Conservation (phyloP, 2,113 vertebrate genomes). For the Nannobrachium achirus region DNA sequence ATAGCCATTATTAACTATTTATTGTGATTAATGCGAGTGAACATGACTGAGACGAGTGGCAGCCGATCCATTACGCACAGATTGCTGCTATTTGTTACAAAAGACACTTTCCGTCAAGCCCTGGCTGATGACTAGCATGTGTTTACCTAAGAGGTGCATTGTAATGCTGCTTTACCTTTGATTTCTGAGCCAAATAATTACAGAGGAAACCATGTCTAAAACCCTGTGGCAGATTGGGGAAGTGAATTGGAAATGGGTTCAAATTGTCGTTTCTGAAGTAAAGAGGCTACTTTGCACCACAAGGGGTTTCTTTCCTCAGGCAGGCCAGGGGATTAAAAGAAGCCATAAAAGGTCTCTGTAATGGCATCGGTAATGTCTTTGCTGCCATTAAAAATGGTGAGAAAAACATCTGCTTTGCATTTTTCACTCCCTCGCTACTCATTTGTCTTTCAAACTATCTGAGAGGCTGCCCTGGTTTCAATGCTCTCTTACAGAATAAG, state of each 20-base stretch:
- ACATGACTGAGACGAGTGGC: slow-evolving; percentile 33
- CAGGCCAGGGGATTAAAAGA: slow-evolving; percentile 89
- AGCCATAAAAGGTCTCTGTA: slow-evolving; percentile 95
- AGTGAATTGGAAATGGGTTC: slow-evolving; percentile 92
- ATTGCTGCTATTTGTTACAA: slow-evolving; percentile 27
- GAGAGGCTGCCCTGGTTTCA: slow-evolving; percentile 59
- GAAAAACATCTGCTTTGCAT: slow-evolving; percentile 85
- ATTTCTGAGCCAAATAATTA: slow-evolving; percentile 72
- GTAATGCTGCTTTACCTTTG: slow-evolving; percentile 88
- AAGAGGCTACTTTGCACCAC: slow-evolving; percentile 92
- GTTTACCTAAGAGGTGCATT: slow-evolving; percentile 81
- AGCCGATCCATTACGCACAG: background rate
- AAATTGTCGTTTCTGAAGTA: slow-evolving; percentile 91
- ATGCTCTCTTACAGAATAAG: slow-evolving; percentile 56
- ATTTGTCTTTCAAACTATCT: slow-evolving; percentile 75
- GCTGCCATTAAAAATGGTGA: slow-evolving; percentile 77
- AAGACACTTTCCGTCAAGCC: slow-evolving; percentile 38
- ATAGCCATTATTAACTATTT: slow-evolving; percentile 41
- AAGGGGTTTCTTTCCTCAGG: slow-evolving; percentile 89
- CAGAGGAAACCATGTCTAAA: slow-evolving; percentile 81
- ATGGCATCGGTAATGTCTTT: slow-evolving; percentile 92
- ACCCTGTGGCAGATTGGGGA: slow-evolving; percentile 92
- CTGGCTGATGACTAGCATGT: slow-evolving; percentile 71
- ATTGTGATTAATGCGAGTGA: slow-evolving; percentile 41
- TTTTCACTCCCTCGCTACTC: slow-evolving; percentile 78